Evolutionary conservation across 2,888 invertebrate genomes (phyloP), one percentile per base, ranked within the genome.

Genomic region (Drosophila sordidula): DNA sequence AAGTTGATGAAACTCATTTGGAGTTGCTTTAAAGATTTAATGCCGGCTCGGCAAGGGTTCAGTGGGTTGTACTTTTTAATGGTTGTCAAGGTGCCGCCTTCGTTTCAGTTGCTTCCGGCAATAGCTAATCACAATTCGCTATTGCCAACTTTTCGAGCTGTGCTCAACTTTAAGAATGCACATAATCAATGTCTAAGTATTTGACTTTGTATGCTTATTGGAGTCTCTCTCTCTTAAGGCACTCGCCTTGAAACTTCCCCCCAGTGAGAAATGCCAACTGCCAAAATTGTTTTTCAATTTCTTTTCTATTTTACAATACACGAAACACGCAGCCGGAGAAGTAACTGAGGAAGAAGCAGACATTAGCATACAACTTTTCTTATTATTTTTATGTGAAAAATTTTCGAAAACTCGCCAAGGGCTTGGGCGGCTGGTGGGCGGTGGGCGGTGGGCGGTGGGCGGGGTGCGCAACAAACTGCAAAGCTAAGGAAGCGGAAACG

Each of bases 301-400:
- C 80, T 83, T 86, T 86, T 75, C 68, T 86, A 71, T 73, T 80
- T 58, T 66, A 54, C 70, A 80, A 80, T 72, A 79, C 73, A 70
- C 70, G 76, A 73, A 71, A 65, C 67, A 65, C 62, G 76, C 67
- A 66, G 69, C 51, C 61, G 59, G 34, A 34, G 58, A 26, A 4
- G 6, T 4, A 26, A 50, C 55, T 29, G 54, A 45, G 34, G 25
- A 50, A 41, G 62, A 26, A 34, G 44, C 34, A 51, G 32, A 25
- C 83, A 86, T 83, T 83, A 86, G 86, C 83, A 83, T 83, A 83
- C 83, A 85, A 85, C 85, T 85, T 85, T 85, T 87, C 87, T 85
- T 85, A 87, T 85, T 85, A 85, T 87, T 85, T 85, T 85, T 82
- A 85, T 85, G 85, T 80, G 85, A 85, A 87, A 87, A 84, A 84